Conservation (phyloP, 1,140 invertebrate species). For the Marisa cornuarietis region DNA sequence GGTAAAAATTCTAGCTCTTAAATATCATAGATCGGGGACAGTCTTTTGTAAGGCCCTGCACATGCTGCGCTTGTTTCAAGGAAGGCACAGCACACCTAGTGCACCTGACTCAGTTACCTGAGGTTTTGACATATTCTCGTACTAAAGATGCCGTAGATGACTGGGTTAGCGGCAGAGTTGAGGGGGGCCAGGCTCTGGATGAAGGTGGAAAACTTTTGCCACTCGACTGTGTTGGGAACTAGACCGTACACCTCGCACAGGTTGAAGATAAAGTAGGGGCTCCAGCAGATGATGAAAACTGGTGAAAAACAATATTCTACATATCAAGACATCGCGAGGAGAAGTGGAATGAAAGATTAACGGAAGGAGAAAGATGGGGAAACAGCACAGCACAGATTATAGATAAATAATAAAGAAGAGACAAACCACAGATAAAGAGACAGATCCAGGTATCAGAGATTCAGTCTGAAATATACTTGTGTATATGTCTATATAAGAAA, state of each 20-base stretch:
- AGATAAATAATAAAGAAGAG: no score
- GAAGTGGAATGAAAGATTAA: not conserved
- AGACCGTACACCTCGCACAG: constrained; percentile 87
- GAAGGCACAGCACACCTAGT: not conserved
- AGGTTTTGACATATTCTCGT: constrained; percentile 87
- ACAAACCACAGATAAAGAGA: no score
- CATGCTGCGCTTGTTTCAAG: no score
- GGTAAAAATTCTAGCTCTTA: no score
- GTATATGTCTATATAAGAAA: no score
- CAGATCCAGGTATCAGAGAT: no score
- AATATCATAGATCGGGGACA: no score
- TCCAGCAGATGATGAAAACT: constrained; percentile 96
- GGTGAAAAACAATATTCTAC: constrained; percentile 36
- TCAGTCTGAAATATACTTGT: no score
- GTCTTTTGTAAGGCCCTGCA: no score
- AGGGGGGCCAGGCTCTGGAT: constrained; percentile 92
- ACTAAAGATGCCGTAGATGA: constrained; percentile 92
- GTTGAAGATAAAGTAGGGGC: constrained; percentile 93
- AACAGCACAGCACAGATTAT: no score
- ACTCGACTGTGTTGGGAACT: constrained; percentile 8
- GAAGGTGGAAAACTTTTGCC: constrained; percentile 83
- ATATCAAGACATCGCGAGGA: no score
- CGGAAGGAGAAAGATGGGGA: not conserved
- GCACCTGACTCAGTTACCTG: constrained; percentile 71
- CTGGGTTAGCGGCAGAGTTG: constrained; percentile 93